Percentiles rank a stretch among this genome's conserved stretches.
These are phyloP conservation scores for Cryptocephalus primarius DNA, from an alignment of 2,888 invertebrate genomes.

Conservation along the genomic window DNA sequence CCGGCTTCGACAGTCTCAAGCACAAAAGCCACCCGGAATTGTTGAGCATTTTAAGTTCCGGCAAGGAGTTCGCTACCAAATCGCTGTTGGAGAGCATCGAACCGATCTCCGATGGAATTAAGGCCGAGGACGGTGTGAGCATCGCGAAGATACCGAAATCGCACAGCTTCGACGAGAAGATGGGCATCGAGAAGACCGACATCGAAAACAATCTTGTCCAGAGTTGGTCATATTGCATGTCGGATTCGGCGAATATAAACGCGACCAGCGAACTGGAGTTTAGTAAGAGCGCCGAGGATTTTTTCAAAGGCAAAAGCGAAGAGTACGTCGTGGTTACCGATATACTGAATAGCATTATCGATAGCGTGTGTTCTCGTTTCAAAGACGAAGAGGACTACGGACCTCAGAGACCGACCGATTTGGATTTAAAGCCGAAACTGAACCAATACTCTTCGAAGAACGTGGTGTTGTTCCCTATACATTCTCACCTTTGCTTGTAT, in stretches of 20 bases:
- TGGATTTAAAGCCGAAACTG: conserved; percentile 25
- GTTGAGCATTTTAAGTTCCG: background rate
- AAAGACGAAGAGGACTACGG: conserved; percentile 13
- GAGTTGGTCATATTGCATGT: conserved; percentile 43
- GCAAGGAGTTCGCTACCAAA: conserved; percentile 11
- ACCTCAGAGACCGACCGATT: conserved; percentile 19
- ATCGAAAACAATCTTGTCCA: conserved; percentile 41
- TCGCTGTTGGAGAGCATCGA: conserved; percentile 31
- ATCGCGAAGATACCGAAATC: conserved; percentile 28
- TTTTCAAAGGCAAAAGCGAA: conserved; percentile 44
- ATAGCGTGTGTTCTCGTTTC: conserved; percentile 37
- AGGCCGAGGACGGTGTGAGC: conserved; percentile 15
- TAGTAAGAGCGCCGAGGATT: conserved; percentile 55
- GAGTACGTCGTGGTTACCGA: conserved; percentile 42
- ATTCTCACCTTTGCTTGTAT: conserved; percentile 75
- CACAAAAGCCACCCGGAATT: conserved; percentile 19
- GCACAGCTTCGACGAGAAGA: conserved; percentile 35
- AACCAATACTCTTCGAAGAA: conserved; percentile 23
- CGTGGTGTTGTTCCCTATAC: conserved; percentile 56
- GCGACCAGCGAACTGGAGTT: conserved; percentile 39
- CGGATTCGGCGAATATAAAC: conserved; percentile 37
- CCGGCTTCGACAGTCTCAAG: conserved; percentile 29
- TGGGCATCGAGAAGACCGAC: conserved; percentile 27
- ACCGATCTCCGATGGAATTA: conserved; percentile 33
- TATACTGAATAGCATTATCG: conserved; percentile 47